Percentiles rank a stretch among this genome's conserved stretches.
Conservation (phyloP, 2,888 invertebrate species). For the Melanotus villosus region DNA sequence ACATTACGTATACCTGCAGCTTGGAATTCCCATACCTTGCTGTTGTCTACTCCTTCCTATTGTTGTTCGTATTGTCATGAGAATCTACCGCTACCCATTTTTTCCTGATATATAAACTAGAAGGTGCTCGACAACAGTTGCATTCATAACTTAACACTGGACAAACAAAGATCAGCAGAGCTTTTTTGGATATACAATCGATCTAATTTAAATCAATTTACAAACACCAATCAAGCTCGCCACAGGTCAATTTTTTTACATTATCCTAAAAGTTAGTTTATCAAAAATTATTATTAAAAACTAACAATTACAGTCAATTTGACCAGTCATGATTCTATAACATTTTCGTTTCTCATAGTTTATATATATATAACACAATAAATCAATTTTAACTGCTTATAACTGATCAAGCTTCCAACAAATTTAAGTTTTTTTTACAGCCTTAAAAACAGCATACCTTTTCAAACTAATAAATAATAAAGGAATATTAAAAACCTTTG, state of each 20-base stretch:
- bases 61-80: conserved; percentile 63
- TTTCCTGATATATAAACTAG: conserved; percentile 9
- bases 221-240: conserved; percentile 20
- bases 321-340: background rate
- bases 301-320: background rate
- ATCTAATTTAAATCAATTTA: background rate
- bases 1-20: conserved; percentile 48
- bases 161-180: background rate
- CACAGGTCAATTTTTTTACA: conserved; percentile 28
- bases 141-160: conserved; percentile 4
- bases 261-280: conserved; percentile 26
- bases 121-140: conserved; percentile 30
- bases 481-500: too few species aligned
- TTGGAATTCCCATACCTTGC: conserved; percentile 41
- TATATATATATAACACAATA: too few species aligned
- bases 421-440: too few species aligned
- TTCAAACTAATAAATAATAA: too few species aligned
- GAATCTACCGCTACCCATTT: conserved; percentile 33
- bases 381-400: too few species aligned
- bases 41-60: conserved; percentile 56
- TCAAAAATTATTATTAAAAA: conserved; percentile 18
- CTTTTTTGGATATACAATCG: background rate
- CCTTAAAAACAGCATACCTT: too few species aligned
- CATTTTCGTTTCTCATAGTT: too few species aligned
- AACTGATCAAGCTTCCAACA: too few species aligned